Evolutionary conservation across 2,888 invertebrate genomes (phyloP), one percentile per base, ranked within the genome.

Genomic region (Aphodius granarius): DNA sequence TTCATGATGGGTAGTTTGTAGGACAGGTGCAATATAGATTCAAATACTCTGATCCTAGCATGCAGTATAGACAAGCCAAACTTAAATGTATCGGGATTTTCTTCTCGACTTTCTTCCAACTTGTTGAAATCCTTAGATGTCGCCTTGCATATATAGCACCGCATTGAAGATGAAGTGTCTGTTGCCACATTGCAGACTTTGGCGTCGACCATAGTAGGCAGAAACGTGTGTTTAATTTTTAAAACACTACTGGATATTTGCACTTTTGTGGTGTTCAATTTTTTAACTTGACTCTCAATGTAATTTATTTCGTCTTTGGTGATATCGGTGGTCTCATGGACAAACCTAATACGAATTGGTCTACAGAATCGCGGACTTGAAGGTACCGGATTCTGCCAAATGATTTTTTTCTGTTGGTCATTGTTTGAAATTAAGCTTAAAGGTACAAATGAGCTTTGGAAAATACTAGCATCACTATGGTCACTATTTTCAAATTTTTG

Each of bases 1-100:
- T 82, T 82, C 73, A 81, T 81, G 63, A 83, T 43, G 9, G 81
- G 78, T n/a, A 84, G 71, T 75, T 83, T 83, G 73, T 85, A 84
- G 17, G 83, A 68, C 13, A 86, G 18, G 78, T 85, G 83, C 5
- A 85, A 74, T 15, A 84, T 63, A 19, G 73, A 78, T 78, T 83
- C 81, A 77, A 84, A 83, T 43, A 81, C 73, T 62, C 82, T 71
- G n/a, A 83, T 83, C 75, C 83, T 78, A 5, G 81, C 81, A 76
- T 83, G 83, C 16, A 83, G 74, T 19, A 81, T 75, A 19, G 83
- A 83, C 13, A 74, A 70, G 0, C 64, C 70, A 68, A 74, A 74
- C 15, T 74, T 16, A 19, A 83, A 72, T 21, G 80, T 75, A 18
- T 81, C 79, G 23, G 63, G 64, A 66, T 81, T 79, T 65, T 23